Percentiles rank a stretch among this genome's conserved stretches.
Conservation (phyloP, 2,797 vertebrate species). For the Trachurus trachurus region DNA sequence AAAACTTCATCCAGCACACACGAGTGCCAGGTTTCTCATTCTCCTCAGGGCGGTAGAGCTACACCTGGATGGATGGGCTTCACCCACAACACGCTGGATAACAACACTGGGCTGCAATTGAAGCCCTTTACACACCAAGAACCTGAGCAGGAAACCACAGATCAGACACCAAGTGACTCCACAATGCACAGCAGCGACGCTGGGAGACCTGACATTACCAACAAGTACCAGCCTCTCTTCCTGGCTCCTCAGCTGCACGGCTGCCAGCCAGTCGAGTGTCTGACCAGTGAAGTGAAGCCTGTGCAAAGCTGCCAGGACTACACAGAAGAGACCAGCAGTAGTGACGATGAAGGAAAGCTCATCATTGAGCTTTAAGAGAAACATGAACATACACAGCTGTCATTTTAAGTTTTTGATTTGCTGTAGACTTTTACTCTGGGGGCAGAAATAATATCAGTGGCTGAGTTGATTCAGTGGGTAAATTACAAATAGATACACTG, state of each 20-base stretch:
- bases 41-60: slow-evolving; percentile 12
- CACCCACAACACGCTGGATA: slow-evolving; percentile 18
- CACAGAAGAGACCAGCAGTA: slow-evolving; percentile 82
- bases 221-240: slow-evolving; percentile 57
- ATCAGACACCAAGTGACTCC: slow-evolving; percentile 7
- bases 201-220: slow-evolving; percentile 31
- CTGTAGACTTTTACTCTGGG: neutral
- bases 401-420: neutral
- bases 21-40: neutral
- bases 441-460: slow-evolving; percentile 2
- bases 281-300: slow-evolving; percentile 43
- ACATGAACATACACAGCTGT: neutral
- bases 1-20: slow-evolving; percentile 8
- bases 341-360: slow-evolving; percentile 87
- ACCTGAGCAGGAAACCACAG: slow-evolving; percentile 6
- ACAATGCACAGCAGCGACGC: slow-evolving; percentile 6
- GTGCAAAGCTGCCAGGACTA: slow-evolving; percentile 69
- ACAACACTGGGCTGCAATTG: neutral
- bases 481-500: too few species aligned
- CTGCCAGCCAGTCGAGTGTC: slow-evolving; percentile 47
- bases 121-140: slow-evolving; percentile 19
- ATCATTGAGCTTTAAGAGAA: slow-evolving; percentile 84
- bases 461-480: neutral
- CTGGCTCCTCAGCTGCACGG: slow-evolving; percentile 39
- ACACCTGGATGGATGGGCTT: slow-evolving; percentile 20